Conservation (phyloP, 2,888 invertebrate species). For the Lepas anatifera region DNA sequence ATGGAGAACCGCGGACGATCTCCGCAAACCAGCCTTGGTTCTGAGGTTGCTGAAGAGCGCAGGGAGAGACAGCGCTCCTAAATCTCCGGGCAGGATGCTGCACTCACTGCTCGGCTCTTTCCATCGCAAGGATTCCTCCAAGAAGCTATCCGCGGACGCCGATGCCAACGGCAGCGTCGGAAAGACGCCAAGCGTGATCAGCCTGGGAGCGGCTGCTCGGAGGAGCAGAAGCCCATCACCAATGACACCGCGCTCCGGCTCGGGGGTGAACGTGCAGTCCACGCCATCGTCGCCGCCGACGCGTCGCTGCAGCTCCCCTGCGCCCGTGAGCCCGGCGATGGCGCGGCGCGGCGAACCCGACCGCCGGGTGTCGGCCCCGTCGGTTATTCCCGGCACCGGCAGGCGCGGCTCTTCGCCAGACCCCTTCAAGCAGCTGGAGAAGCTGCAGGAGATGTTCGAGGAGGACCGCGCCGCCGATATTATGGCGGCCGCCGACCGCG, state of each 20-base stretch:
- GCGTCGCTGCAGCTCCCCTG: not conserved
- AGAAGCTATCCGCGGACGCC: no score
- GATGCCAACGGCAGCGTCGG: not conserved
- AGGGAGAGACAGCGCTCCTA: not conserved
- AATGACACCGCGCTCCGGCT: no score
- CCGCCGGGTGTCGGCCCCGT: not conserved
- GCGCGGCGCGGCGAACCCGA: constrained; percentile 20
- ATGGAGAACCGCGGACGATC: not conserved
- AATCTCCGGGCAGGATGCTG: not conserved
- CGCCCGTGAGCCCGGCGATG: constrained; percentile 17
- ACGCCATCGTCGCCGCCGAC: not conserved
- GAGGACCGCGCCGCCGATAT: constrained; percentile 26
- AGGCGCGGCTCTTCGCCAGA: not conserved
- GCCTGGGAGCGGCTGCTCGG: not conserved
- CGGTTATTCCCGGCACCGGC: not conserved
- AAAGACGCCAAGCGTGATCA: not conserved
- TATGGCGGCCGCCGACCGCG: constrained; percentile 29
- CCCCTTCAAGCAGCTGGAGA: not conserved
- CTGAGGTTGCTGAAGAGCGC: not conserved
- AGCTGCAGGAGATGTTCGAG: constrained; percentile 26
- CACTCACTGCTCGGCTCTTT: not conserved
- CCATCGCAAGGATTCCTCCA: not conserved
- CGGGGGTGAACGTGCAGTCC: no score
- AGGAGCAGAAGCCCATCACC: not conserved
- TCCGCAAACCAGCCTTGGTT: not conserved